These are phyloP conservation scores for Venustaconcha ellipsiformis DNA, from an alignment of 1,140 invertebrate species.

Conservation along the genomic window DNA sequence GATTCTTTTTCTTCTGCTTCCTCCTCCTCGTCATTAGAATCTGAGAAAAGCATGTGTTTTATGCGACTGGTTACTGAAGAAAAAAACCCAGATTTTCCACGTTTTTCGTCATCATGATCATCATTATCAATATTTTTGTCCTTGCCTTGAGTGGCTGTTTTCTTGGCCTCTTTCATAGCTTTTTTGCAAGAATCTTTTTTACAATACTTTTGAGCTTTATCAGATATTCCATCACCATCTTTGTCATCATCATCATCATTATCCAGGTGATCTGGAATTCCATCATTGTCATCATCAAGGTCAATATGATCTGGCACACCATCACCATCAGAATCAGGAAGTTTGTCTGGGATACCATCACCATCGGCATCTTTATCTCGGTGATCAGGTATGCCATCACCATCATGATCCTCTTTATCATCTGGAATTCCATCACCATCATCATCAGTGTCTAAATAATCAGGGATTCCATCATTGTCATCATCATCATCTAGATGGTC, in stretches of 20 bases:
- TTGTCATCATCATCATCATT: constrained; percentile 41
- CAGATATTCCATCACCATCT: constrained; percentile 60
- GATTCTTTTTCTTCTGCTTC: no score
- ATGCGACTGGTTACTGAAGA: no score
- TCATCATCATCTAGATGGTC: constrained; percentile 53
- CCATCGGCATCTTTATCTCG: constrained; percentile 54
- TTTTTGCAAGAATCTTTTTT: no score
- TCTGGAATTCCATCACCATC: constrained; percentile 61
- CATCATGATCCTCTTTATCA: constrained; percentile 54
- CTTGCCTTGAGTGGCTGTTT: no score
- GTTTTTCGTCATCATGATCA: no score
- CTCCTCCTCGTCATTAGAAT: no score
- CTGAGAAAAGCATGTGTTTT: no score
- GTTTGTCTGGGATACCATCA: constrained; percentile 59
- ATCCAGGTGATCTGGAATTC: constrained; percentile 56
- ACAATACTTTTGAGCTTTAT: no score
- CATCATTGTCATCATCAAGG: constrained; percentile 53
- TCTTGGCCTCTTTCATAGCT: no score
- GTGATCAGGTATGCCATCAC: constrained; percentile 62
- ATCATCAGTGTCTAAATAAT: constrained; percentile 47
- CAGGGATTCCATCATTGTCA: constrained; percentile 52
- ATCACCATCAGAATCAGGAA: constrained; percentile 52
- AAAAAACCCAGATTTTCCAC: no score
- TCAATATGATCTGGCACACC: constrained; percentile 57
- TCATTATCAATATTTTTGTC: no score